Evolutionary conservation across 2,113 vertebrate species (phyloP).

Genomic region (Equus przewalskii): DNA sequence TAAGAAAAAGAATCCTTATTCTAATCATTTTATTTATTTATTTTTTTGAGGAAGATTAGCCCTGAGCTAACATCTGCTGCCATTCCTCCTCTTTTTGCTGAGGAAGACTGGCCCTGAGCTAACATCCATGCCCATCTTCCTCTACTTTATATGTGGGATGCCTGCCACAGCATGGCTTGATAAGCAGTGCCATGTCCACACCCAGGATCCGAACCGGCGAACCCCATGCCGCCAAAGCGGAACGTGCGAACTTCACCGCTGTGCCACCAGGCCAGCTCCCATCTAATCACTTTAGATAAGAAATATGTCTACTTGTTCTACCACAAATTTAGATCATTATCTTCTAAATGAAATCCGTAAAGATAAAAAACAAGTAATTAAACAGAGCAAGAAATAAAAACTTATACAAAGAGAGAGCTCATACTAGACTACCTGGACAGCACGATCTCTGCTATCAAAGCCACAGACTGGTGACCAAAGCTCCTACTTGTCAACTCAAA

Average conservation of each 20-base stretch:
- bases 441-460: neutral
- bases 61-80: no score
- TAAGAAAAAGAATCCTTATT: neutral
- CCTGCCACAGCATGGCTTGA: no score
- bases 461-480: neutral
- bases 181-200: no score
- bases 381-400: slow-evolving; percentile 9
- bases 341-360: slow-evolving; percentile 1
- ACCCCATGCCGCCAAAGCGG: no score
- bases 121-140: no score
- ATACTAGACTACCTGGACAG: neutral
- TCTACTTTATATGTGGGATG: no score
- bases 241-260: no score
- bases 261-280: no score
- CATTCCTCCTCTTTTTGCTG: no score
- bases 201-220: no score
- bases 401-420: neutral
- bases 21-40: neutral
- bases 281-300: neutral
- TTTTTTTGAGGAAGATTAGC: no score
- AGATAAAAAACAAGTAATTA: slow-evolving; percentile 6
- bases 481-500: neutral
- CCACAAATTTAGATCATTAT: slow-evolving; percentile 21
- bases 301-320: neutral
- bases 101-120: no score